A percentile compares a stretch with the other conserved stretches of the same genome.
phyloP scores from a whole-genome alignment of 2,113 vertebrate genomes.

The Acinonyx jubatus region DNA sequence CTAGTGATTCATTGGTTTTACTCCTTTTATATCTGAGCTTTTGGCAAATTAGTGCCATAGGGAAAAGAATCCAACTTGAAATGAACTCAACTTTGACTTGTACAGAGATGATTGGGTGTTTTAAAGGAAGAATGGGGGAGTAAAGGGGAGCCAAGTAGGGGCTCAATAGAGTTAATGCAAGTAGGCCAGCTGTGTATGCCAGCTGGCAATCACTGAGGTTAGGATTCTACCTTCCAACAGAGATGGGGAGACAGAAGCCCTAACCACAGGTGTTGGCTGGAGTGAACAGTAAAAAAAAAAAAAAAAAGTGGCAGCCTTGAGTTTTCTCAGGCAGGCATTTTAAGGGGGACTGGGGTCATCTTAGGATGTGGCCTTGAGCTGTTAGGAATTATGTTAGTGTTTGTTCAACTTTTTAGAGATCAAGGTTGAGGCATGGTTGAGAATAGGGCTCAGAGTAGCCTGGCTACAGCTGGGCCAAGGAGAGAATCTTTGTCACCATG shows the following conservation, averaged over 20 bases:
- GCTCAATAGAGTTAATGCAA: not conserved
- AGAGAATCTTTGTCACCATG: not conserved
- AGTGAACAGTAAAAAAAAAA: not conserved
- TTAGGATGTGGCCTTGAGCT: not conserved
- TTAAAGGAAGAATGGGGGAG: not conserved
- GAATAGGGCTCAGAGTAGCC: not conserved
- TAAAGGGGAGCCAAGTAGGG: not conserved
- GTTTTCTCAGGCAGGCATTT: not conserved
- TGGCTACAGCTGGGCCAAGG: not conserved
- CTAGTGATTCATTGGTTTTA: not conserved
- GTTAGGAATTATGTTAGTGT: not conserved
- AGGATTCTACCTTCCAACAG: not conserved
- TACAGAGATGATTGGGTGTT: not conserved
- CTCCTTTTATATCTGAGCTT: not conserved
- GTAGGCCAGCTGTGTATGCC: not conserved
- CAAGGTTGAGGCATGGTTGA: not conserved
- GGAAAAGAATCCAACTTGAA: not conserved
- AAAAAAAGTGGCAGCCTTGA: not conserved
- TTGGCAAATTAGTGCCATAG: not conserved
- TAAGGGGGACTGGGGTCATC: not conserved
- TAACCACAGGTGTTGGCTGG: not conserved
- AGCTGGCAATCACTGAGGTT: not conserved
- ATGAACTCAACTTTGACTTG: not conserved
- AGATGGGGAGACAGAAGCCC: not conserved
- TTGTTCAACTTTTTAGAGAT: not conserved